Percentiles rank a stretch among this genome's conserved stretches.
Conservation (phyloP, 2,113 vertebrate species). For the Sporophila hypoxantha region DNA sequence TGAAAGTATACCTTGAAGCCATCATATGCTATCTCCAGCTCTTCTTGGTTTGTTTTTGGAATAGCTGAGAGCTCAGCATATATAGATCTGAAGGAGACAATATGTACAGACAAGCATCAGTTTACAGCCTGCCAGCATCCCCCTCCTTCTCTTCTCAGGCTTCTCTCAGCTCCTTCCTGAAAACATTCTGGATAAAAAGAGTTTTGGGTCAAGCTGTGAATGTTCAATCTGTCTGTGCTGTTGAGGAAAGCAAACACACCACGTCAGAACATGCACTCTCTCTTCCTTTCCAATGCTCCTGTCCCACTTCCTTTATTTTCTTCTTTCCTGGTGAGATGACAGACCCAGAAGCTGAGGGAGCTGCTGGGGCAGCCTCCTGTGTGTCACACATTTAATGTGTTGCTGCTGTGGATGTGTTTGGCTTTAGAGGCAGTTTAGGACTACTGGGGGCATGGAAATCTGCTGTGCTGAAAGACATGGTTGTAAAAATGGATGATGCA, state of each 20-base stretch:
- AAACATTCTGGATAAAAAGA: neutral
- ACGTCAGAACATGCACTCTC: neutral
- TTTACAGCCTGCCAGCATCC: neutral
- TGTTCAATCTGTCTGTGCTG: constrained; percentile 9
- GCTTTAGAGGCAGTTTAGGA: neutral
- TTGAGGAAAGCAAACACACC: neutral
- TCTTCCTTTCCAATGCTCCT: neutral
- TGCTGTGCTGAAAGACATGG: neutral
- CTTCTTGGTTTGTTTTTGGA: neutral
- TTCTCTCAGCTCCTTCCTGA: constrained; percentile 2
- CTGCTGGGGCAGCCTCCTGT: neutral
- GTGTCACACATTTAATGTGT: neutral
- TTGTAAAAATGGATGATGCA: neutral
- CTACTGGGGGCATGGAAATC: neutral
- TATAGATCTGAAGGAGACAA: neutral
- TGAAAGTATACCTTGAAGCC: neutral
- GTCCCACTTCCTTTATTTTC: neutral
- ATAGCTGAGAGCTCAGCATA: neutral
- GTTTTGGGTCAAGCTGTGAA: neutral
- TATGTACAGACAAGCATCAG: neutral
- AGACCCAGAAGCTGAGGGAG: neutral
- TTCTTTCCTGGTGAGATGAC: neutral
- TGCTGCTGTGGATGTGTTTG: neutral
- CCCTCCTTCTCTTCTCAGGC: neutral
- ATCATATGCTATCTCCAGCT: neutral